These are phyloP conservation scores for Eupithecia subumbrata DNA, from an alignment of 2,888 invertebrate species.

Conservation along the genomic window DNA sequence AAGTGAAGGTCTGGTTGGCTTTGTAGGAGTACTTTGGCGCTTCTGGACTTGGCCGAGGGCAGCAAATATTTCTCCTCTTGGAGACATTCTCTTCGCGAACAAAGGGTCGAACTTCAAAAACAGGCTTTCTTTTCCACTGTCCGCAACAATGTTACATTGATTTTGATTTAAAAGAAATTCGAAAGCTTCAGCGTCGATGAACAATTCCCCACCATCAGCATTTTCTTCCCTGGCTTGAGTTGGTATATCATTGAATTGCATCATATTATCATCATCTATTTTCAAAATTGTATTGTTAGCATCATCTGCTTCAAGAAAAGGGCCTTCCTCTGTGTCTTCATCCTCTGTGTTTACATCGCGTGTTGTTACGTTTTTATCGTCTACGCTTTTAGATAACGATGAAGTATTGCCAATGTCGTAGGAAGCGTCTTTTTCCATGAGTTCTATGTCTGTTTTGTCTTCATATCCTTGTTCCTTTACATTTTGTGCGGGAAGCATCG, in stretches of 20 bases:
- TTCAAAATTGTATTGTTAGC: slow-evolving; percentile 55
- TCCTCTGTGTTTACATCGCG: slow-evolving; percentile 73
- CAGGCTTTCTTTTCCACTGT: slow-evolving; percentile 78
- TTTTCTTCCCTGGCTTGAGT: slow-evolving; percentile 57
- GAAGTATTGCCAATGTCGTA: slow-evolving; percentile 54
- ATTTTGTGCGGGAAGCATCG: slow-evolving; percentile 19
- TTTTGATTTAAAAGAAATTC: slow-evolving; percentile 77
- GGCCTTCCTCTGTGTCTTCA: slow-evolving; percentile 77
- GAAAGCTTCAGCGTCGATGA: slow-evolving; percentile 78
- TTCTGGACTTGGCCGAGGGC: slow-evolving; percentile 64
- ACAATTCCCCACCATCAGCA: slow-evolving; percentile 66
- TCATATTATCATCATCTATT: slow-evolving; percentile 59
- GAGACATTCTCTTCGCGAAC: slow-evolving; percentile 71
- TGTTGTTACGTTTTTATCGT: slow-evolving; percentile 61
- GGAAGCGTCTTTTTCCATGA: slow-evolving; percentile 53
- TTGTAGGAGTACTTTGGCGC: slow-evolving; percentile 69
- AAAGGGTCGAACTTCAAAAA: slow-evolving; percentile 79
- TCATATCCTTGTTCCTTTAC: slow-evolving; percentile 24
- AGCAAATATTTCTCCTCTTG: slow-evolving; percentile 63
- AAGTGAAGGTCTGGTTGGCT: slow-evolving; percentile 46
- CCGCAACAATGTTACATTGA: slow-evolving; percentile 64
- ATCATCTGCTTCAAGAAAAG: slow-evolving; percentile 72
- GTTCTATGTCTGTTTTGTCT: slow-evolving; percentile 50
- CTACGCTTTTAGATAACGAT: slow-evolving; percentile 58
- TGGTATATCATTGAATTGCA: slow-evolving; percentile 63